These are phyloP conservation scores for Ascaphus truei DNA, from an alignment of 2,113 vertebrate species.

Conservation along the genomic window DNA sequence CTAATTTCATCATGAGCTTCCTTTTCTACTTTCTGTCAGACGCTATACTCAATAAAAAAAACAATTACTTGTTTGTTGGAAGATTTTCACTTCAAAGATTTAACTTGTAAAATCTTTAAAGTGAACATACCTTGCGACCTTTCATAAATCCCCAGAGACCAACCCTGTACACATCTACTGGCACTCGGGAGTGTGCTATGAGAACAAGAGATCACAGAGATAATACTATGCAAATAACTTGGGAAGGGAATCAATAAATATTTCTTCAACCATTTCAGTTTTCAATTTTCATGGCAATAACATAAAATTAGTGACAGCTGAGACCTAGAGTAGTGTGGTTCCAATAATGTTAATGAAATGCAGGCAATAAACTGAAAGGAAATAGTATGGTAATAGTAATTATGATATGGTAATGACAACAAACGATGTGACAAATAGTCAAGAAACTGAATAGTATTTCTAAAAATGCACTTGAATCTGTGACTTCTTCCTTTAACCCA, in stretches of 20 bases:
- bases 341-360: constrained; percentile 31
- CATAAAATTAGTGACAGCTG: constrained; percentile 32
- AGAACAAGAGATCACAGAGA: neutral
- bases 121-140: neutral
- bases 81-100: neutral
- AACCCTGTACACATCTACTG: neutral
- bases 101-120: neutral
- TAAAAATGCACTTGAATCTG: neutral
- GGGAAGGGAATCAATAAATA: constrained; percentile 31
- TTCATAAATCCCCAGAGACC: neutral
- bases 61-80: neutral
- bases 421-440: neutral
- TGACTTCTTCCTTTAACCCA: neutral
- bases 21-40: neutral
- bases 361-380: constrained; percentile 25
- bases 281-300: constrained; percentile 36
- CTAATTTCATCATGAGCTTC: neutral
- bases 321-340: constrained; percentile 10
- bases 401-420: constrained; percentile 32
- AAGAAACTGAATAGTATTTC: constrained; percentile 6
- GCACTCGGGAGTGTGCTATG: no score
- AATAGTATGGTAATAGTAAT: constrained; percentile 24
- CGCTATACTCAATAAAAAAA: neutral
- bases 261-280: constrained; percentile 24
- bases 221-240: constrained; percentile 34